phyloP scores from a whole-genome alignment of 2,797 vertebrate genomes.

The Pygocentrus nattereri region DNA sequence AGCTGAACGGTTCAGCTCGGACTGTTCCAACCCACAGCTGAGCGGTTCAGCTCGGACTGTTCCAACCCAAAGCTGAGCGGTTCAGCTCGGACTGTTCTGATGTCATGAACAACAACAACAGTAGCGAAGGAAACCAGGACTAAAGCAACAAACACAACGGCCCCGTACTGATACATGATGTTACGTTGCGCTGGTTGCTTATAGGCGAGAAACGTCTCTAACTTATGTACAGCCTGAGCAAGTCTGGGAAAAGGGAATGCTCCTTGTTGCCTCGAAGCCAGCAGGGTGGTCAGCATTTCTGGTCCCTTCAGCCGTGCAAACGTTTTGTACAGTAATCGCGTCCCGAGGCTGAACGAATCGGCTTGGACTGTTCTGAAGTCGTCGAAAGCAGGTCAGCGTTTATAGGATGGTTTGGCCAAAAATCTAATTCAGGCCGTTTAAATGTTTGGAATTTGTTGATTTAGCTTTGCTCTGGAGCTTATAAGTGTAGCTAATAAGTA shows the following conservation, averaged over 20 bases:
- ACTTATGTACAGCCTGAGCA: no score
- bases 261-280: no score
- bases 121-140: constrained; percentile 32
- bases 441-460: no score
- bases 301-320: neutral
- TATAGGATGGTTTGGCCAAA: no score
- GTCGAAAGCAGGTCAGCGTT: no score
- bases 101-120: constrained; percentile 12
- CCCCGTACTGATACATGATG: constrained; percentile 1
- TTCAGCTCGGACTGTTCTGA: constrained; percentile 2
- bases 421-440: no score
- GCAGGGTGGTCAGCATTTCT: neutral
- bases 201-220: no score
- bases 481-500: neutral
- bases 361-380: no score
- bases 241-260: neutral
- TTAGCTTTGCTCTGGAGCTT: neutral
- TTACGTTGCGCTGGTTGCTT: no score
- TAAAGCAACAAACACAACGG: constrained; percentile 23
- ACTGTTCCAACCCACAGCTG: neutral
- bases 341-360: neutral
- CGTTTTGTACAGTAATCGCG: neutral
- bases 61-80: neutral
- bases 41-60: constrained; percentile 6
- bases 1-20: neutral